Conservation (phyloP, 2,113 vertebrate species). For the Chamaetylas fuelleborni region DNA sequence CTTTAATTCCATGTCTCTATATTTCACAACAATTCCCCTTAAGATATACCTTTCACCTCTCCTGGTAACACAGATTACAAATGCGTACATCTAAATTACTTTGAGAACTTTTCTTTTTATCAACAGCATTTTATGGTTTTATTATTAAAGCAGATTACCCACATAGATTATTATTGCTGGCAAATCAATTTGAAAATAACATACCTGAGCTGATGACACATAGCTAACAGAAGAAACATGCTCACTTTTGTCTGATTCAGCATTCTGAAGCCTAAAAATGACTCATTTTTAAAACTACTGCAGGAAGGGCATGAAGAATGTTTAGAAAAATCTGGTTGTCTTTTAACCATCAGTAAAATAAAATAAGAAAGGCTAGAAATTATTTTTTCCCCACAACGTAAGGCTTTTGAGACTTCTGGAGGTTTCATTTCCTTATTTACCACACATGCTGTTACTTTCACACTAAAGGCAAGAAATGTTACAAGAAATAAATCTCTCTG, state of each 20-base stretch:
- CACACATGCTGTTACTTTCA: background rate
- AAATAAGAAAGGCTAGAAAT: background rate
- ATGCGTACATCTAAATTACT: background rate
- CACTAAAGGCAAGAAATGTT: background rate
- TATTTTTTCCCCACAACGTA: accelerated
- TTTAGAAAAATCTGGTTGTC: background rate
- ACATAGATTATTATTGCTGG: background rate
- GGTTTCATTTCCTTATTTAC: background rate
- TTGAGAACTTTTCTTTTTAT: background rate
- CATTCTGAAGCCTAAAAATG: background rate
- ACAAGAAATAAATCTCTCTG: background rate
- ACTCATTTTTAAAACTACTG: background rate
- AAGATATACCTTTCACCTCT: background rate
- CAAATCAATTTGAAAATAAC: background rate
- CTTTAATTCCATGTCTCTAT: background rate
- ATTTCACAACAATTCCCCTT: background rate
- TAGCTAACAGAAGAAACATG: background rate
- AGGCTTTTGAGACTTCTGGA: background rate
- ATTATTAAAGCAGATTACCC: background rate
- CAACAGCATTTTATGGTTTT: background rate
- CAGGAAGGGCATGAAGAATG: background rate
- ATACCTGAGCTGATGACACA: background rate
- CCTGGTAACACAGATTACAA: background rate
- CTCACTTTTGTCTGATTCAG: background rate
- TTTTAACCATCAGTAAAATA: background rate